A percentile compares a stretch with the other conserved stretches of the same genome.
phyloP scores from a whole-genome alignment of 2,797 vertebrate species.

The Crenuchus spilurus region DNA sequence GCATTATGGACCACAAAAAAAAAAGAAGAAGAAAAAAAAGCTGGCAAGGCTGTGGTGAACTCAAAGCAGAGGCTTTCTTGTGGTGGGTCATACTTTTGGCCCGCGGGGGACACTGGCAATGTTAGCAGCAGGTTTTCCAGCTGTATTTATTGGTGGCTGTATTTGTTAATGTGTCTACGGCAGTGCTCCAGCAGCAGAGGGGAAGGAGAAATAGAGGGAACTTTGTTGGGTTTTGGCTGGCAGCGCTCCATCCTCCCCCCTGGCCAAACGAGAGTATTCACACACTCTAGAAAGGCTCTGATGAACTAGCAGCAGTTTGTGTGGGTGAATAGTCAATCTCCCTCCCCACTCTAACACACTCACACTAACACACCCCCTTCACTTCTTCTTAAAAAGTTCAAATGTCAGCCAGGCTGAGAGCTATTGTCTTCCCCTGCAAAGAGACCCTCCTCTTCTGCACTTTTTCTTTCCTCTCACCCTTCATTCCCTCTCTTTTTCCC shows the following conservation, averaged over 20 bases:
- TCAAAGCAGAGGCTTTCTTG: background rate
- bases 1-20: slow-evolving; percentile 26
- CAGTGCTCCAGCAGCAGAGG: slow-evolving; percentile 45
- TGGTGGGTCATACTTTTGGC: slow-evolving; percentile 8
- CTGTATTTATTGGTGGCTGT: slow-evolving; percentile 70
- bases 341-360: slow-evolving; percentile 49
- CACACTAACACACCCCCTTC: slow-evolving; percentile 46
- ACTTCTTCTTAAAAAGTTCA: slow-evolving; percentile 55
- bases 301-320: slow-evolving; percentile 69
- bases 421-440: slow-evolving; percentile 40
- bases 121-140: slow-evolving; percentile 66
- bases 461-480: slow-evolving; percentile 17
- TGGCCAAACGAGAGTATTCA: slow-evolving; percentile 71
- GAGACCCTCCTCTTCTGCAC: slow-evolving; percentile 15
- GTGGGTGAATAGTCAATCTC: slow-evolving; percentile 70
- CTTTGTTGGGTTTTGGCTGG: slow-evolving; percentile 72
- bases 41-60: slow-evolving; percentile 10
- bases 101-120: slow-evolving; percentile 56
- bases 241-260: slow-evolving; percentile 67
- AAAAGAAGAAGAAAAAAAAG: background rate
- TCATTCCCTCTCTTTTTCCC: slow-evolving; percentile 14
- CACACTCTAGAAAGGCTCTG: slow-evolving; percentile 67
- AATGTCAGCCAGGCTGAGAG: slow-evolving; percentile 70
- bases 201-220: slow-evolving; percentile 69
- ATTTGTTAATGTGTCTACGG: slow-evolving; percentile 70